phyloP scores from a whole-genome alignment of 2,888 invertebrate genomes.

The Andricus quercusramuli region DNA sequence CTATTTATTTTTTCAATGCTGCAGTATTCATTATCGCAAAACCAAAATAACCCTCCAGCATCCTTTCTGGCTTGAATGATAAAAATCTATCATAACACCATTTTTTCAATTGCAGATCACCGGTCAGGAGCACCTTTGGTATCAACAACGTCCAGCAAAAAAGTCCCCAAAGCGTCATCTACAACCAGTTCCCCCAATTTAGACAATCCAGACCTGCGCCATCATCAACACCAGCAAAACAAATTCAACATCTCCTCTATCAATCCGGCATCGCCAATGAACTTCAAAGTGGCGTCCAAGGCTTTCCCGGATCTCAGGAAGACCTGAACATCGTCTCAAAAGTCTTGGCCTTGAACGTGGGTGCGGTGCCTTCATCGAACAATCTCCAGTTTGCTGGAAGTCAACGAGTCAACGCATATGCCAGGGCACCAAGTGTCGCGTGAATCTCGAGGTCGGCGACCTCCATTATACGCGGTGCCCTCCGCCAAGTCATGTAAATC shows the following conservation, averaged over 20 bases:
- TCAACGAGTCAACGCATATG: conserved; percentile 43
- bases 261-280: conserved; percentile 83
- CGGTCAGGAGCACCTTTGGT: conserved; percentile 61
- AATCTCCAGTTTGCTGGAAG: conserved; percentile 57
- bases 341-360: conserved; percentile 89
- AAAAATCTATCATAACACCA: not conserved
- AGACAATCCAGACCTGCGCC: conserved; percentile 52
- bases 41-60: no score
- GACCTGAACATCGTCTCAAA: conserved; percentile 91
- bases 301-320: conserved; percentile 80
- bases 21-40: no score
- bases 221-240: conserved; percentile 79
- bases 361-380: conserved; percentile 79
- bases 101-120: conserved; percentile 28
- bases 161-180: conserved; percentile 61
- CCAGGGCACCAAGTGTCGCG: conserved; percentile 50
- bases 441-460: conserved; percentile 43
- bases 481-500: conserved; percentile 63
- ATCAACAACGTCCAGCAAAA: conserved; percentile 56
- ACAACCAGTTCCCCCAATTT: conserved; percentile 59
- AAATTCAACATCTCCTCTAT: conserved; percentile 83
- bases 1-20: no score
- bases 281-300: conserved; percentile 60
- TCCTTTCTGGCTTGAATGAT: not conserved
- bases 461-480: conserved; percentile 34